Percentiles rank a stretch among this genome's conserved stretches.
These are phyloP conservation scores for Rotaria macrura DNA, from an alignment of 2,888 invertebrate species.

Conservation along the genomic window DNA sequence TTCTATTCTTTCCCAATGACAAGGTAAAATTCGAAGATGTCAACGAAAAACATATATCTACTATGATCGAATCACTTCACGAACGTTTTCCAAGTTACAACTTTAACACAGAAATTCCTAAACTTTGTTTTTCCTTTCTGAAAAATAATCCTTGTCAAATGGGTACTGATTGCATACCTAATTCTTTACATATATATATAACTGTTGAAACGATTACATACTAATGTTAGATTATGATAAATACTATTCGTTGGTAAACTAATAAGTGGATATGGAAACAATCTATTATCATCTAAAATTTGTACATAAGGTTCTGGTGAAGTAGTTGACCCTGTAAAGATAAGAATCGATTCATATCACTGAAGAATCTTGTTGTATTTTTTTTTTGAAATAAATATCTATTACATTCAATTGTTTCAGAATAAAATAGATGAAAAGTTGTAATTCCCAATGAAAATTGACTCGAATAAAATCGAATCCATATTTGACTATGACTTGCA, in stretches of 20 bases:
- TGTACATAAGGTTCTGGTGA: neutral
- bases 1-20: too few species aligned
- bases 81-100: too few species aligned
- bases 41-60: too few species aligned
- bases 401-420: neutral
- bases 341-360: neutral
- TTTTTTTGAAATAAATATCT: too few species aligned
- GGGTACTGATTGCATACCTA: too few species aligned
- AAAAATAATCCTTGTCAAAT: too few species aligned
- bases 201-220: neutral
- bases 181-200: too few species aligned
- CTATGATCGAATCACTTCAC: too few species aligned
- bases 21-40: too few species aligned
- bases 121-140: too few species aligned
- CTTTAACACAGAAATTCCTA: too few species aligned
- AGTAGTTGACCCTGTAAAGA: neutral
- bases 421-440: neutral
- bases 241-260: neutral
- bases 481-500: slow-evolving; percentile 10
- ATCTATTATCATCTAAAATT: neutral
- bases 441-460: neutral
- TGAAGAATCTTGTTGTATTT: too few species aligned
- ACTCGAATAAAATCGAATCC: neutral
- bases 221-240: neutral
- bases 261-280: neutral